Evolutionary conservation across 2,113 vertebrate genomes (phyloP).

Genomic region (Ceuthmochares aereus): DNA sequence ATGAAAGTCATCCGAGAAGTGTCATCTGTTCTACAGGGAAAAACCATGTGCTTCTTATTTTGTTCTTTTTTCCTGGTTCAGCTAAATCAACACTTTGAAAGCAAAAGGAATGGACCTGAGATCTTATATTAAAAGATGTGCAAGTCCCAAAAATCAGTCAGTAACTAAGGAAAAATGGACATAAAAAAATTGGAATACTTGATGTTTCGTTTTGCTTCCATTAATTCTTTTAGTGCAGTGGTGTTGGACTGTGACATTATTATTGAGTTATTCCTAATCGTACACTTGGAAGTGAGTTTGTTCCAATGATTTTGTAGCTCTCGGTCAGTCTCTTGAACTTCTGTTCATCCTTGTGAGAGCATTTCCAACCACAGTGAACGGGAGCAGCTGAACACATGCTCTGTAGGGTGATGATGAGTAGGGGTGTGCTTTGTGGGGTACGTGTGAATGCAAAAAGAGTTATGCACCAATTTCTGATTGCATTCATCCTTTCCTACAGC

Average conservation of each 20-base stretch:
- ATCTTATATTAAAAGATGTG: not conserved
- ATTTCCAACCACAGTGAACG: not conserved
- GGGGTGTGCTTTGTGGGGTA: not conserved
- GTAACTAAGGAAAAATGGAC: not conserved
- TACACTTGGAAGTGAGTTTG: not conserved
- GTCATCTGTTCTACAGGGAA: not conserved
- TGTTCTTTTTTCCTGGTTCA: not conserved
- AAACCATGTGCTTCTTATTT: not conserved
- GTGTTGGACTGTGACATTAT: not conserved
- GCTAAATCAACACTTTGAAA: not conserved
- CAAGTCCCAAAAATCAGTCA: not conserved
- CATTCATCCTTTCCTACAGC: slow-evolving; percentile 66
- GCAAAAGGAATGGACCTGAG: not conserved
- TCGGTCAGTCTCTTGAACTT: not conserved
- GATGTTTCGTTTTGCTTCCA: not conserved
- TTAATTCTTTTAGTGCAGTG: not conserved
- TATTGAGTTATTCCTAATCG: not conserved
- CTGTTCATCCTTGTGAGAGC: accelerated
- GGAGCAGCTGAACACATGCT: not conserved
- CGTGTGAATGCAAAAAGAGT: not conserved
- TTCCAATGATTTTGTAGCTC: not conserved
- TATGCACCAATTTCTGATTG: not conserved
- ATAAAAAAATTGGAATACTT: not conserved
- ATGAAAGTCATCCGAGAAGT: slow-evolving; percentile 32
- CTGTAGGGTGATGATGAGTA: not conserved